These are phyloP conservation scores for Myotis myotis DNA, from an alignment of 2,797 vertebrate genomes.

Conservation along the genomic window DNA sequence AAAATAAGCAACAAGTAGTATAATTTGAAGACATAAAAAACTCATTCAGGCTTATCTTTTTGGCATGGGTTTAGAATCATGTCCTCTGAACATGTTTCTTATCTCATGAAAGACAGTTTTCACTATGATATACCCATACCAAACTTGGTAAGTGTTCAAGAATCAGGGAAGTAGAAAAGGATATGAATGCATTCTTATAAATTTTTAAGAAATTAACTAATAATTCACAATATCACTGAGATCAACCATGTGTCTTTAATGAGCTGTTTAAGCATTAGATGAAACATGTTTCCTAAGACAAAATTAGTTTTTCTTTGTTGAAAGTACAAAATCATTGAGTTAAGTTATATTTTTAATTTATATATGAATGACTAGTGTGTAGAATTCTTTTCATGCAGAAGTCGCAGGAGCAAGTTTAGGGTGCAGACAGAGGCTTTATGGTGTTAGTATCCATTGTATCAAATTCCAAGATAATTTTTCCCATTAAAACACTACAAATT, in stretches of 20 bases:
- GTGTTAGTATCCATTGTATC: neutral
- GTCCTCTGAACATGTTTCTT: neutral
- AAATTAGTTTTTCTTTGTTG: neutral
- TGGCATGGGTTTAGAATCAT: neutral
- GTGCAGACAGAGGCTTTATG: neutral
- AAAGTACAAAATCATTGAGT: neutral
- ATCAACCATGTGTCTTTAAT: neutral
- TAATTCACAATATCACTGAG: neutral
- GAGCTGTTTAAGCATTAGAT: slow-evolving; percentile 25
- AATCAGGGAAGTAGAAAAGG: neutral
- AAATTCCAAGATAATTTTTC: neutral
- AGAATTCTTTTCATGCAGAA: neutral
- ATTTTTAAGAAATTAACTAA: neutral
- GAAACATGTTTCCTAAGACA: neutral
- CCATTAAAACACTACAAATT: neutral
- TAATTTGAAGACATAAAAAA: slow-evolving; percentile 5
- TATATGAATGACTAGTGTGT: neutral
- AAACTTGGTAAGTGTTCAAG: neutral
- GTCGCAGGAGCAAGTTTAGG: neutral
- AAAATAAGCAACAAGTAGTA: neutral
- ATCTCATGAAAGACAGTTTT: neutral
- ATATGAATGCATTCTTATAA: neutral
- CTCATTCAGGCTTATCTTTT: neutral
- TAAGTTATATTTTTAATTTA: neutral
- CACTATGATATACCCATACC: neutral